Conservation (phyloP, 2,797 vertebrate genomes). For the Coccyzus lansbergi region DNA sequence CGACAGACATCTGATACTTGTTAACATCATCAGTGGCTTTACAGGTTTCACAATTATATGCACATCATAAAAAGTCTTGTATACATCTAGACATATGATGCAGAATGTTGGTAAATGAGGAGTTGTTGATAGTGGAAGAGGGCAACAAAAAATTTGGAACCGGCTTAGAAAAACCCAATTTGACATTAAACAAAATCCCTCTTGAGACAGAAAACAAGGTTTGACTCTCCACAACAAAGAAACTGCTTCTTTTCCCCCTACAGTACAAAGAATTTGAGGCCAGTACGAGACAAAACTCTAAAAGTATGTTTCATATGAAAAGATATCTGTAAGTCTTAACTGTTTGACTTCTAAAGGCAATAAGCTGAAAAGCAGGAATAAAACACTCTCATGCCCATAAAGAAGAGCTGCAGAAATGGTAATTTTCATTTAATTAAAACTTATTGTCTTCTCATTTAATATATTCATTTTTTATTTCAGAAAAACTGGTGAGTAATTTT, state of each 20-base stretch:
- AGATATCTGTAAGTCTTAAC: neutral
- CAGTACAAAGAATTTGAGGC: neutral
- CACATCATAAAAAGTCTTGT: neutral
- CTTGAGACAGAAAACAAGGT: neutral
- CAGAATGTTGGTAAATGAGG: neutral
- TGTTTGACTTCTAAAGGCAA: neutral
- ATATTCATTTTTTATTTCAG: neutral
- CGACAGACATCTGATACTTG: neutral
- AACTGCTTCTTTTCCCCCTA: neutral
- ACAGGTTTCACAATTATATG: neutral
- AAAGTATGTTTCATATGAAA: neutral
- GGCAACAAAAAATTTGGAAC: neutral
- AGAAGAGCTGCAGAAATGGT: neutral
- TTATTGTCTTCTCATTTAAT: neutral
- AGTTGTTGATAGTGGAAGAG: neutral
- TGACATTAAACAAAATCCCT: neutral
- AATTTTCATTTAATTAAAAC: neutral
- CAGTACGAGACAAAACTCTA: neutral
- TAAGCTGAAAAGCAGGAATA: neutral
- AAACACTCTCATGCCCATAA: neutral
- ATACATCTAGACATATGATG: neutral
- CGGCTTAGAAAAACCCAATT: neutral
- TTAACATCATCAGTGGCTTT: neutral
- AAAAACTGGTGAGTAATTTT: neutral
- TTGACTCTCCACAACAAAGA: neutral